Base-by-base conservation (phyloP, 2,888 invertebrate species). In the Cremastinae sp. region DNA sequence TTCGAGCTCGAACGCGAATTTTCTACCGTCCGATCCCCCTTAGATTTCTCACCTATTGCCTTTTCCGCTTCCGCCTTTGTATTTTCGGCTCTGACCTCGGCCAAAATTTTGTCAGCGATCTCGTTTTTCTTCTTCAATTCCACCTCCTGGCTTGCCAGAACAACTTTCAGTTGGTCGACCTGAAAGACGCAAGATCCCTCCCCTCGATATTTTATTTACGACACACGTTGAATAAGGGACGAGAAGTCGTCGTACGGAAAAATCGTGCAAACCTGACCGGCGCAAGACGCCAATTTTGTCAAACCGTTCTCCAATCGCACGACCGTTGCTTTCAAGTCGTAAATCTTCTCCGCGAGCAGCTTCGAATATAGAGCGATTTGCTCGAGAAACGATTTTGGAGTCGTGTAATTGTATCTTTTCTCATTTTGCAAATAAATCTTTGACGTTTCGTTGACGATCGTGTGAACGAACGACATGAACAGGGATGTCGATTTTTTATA, bases 361-460 rank as follows among this genome's bases (percentile, higher is more conserved):
- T 95, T 96, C 0, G 93, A 91, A 85, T 94, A 98, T 3, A 98
- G 91, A 9, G 95, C 93, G 74, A 98, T 97, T 87, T 97, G 96
- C 87, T 98, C 98, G 54, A 98, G 90, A 90, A 98, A 98, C 0
- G 97, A 96, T 91, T 98, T 98, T 0, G 98, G 98, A 0, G 98
- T 98, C 0, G 98, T 98, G 89, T 98, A 98, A 90, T 98, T 98
- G 90, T 97, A 97, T 2, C 98, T 93, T 45, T 94, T 94, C 83
- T 98, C 98, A 86, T 97, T 97, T 80, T 92, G 91, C 78, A 96
- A 91, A 90, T 97, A 98, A 3, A 92, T 88, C 1, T 93, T 91
- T 0, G 97, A 97, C 91, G 96, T 95, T 51, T 94, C 93, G 86
- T 97, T 97, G 0, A 98, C 98, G 22, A 95, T 94, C 72, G 93